Evolutionary conservation across 2,888 invertebrate species (phyloP), one percentile per base, ranked within the genome.

Genomic region (Melinaea marsaeus): DNA sequence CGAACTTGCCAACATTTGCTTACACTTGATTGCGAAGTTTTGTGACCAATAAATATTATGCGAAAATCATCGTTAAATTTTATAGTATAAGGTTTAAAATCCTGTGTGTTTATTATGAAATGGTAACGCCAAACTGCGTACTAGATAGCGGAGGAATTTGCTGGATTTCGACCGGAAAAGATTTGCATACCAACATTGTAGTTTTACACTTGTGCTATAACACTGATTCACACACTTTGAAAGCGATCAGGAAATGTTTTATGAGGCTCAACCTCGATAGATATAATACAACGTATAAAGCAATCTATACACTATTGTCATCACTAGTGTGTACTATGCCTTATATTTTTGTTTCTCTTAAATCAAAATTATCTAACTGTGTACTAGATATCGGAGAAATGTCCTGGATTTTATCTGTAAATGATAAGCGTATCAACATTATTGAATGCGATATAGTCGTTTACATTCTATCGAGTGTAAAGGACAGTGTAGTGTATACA

Each of bases 161-260:
- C 71, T 74, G 69, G 69, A 68, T 69, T 78, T 74, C 62, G 73
- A 66, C 78, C 83, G 83, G 84, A 83, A 82, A 78, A 78, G 69
- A 71, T 71, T 64, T 55, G 72, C 79, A 81, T 84, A 73, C 81
- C 80, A 66, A 70, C 70, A 66, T 74, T 73, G 73, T 68, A 68
- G 69, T 72, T 74, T 75, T 70, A 72, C 72, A 66, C 75, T 77
- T 76, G 69, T 73, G 71, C 69, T 70, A 59, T 69, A 70, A 72
- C 77, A 75, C 47, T 61, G 59, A 76, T 72, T 79, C 69, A 59
- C 62, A 64, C 54, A 64, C 62, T 62, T 66, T 68, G 56, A 35
- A 42, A 61, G 45, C 34, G 9, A 11, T 42, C 42, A 42, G 42
- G 42, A 42, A 42, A 42, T 42, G 42, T 42, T 22, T 22, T 22